A percentile compares a stretch with the other conserved stretches of the same genome.
Conservation (phyloP, 2,888 invertebrate species). For the Tortricodes alternella region DNA sequence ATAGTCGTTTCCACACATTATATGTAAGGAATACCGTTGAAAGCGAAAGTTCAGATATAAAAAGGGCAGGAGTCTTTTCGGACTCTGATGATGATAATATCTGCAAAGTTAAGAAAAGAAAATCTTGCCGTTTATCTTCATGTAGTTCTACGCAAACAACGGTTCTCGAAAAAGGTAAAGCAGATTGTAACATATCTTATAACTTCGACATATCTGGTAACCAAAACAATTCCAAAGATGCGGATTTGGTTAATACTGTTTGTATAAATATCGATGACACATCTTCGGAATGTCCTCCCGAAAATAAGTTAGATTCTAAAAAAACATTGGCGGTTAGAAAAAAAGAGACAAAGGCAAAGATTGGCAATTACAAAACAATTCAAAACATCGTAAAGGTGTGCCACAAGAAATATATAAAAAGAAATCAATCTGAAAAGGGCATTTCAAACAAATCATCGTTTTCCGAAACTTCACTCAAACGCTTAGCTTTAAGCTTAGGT, state of each 20-base stretch:
- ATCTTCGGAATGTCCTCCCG: conserved; percentile 33
- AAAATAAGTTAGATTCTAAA: background rate
- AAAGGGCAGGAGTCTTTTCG: conserved; percentile 30
- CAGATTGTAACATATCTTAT: background rate
- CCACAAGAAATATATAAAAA: conserved; percentile 49
- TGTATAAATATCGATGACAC: conserved; percentile 63
- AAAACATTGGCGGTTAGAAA: background rate
- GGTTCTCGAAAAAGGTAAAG: conserved; percentile 35
- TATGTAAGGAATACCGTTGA: conserved; percentile 37
- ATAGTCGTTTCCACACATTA: conserved; percentile 46
- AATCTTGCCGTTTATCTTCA: conserved; percentile 47
- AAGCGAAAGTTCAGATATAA: conserved; percentile 1
- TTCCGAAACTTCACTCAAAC: conserved; percentile 54
- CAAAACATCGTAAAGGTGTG: conserved; percentile 56
- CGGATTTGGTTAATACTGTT: conserved; percentile 37
- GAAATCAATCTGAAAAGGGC: conserved; percentile 37
- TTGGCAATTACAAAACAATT: conserved; percentile 46
- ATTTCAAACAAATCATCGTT: conserved; percentile 31
- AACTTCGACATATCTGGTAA: background rate
- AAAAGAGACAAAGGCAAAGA: conserved; percentile 29
- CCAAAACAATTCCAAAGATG: conserved; percentile 1
- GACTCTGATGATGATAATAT: conserved; percentile 42
- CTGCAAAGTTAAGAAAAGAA: conserved; percentile 38
- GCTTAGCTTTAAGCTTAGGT: conserved; percentile 69
- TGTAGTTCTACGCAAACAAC: conserved; percentile 47